Percentiles rank a stretch among this genome's conserved stretches.
Conservation (phyloP, 2,797 vertebrate species). For the Cirrhinus molitorella region DNA sequence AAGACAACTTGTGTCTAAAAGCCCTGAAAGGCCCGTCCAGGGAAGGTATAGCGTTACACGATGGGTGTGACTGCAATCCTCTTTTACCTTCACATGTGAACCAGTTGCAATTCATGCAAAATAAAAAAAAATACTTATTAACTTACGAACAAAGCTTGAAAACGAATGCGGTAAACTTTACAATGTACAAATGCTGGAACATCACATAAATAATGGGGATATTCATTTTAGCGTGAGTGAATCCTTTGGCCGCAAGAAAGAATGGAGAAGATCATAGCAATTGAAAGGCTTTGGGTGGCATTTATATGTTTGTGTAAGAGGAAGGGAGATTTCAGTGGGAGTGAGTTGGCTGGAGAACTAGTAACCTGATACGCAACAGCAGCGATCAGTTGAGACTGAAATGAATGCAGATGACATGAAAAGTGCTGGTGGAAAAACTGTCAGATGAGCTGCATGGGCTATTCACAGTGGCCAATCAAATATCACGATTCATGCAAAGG, state of each 20-base stretch:
- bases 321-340: constrained; percentile 13
- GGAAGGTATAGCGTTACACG: constrained; percentile 52
- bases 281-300: constrained; percentile 28
- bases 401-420: constrained; percentile 6
- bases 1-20: constrained; percentile 71
- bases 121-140: too few relatives aligned
- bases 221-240: not conserved
- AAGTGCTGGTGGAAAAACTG: not conserved
- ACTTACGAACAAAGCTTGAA: too few relatives aligned
- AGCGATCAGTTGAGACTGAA: constrained; percentile 8
- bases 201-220: not conserved
- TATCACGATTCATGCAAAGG: not conserved
- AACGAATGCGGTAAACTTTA: not conserved
- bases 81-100: not conserved
- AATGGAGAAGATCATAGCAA: not conserved
- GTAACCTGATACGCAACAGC: constrained; percentile 2
- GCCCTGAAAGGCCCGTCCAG: constrained; percentile 74
- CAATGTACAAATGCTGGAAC: not conserved
- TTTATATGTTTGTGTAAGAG: constrained; percentile 15
- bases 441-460: not conserved
- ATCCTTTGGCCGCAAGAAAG: not conserved
- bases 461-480: constrained; percentile 2
- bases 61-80: constrained; percentile 51
- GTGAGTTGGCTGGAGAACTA: not conserved
- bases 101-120: not conserved